phyloP scores from a whole-genome alignment of 2,113 vertebrate species.

The Forbesichthys agassizii region DNA sequence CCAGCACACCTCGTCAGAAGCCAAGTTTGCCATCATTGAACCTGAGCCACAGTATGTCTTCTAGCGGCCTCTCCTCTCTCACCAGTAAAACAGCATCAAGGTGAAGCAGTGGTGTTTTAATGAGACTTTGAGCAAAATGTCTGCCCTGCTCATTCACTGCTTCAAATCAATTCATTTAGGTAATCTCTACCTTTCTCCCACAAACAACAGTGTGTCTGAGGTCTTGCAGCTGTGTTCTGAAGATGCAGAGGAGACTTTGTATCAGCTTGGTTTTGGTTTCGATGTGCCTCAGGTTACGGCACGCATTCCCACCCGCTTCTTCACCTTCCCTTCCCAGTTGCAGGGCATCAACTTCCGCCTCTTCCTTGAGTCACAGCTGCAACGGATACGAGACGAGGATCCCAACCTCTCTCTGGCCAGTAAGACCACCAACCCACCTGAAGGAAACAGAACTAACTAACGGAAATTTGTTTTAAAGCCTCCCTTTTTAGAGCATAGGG shows the following conservation, averaged over 20 bases:
- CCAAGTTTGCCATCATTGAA: slow-evolving; percentile 51
- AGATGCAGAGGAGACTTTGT: slow-evolving; percentile 87
- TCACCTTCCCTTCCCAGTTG: slow-evolving; percentile 83
- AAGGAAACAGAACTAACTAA: too few relatives aligned
- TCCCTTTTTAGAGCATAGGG: too few relatives aligned
- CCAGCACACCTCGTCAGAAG: slow-evolving; percentile 60
- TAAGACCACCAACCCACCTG: slow-evolving; percentile 59
- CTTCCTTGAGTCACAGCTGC: slow-evolving; percentile 86
- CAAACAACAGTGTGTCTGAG: slow-evolving; percentile 73
- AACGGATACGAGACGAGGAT: slow-evolving; percentile 83
- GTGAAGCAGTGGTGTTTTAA: slow-evolving; percentile 57
- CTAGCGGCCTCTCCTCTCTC: slow-evolving; percentile 78
- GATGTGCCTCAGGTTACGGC: slow-evolving; percentile 77
- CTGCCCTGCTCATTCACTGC: too few relatives aligned
- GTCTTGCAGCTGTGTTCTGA: slow-evolving; percentile 80
- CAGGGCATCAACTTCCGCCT: slow-evolving; percentile 89
- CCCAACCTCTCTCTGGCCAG: slow-evolving; percentile 87
- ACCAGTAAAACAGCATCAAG: slow-evolving; percentile 82
- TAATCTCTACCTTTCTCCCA: not conserved
- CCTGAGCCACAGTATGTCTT: slow-evolving; percentile 82
- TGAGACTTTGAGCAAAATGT: not conserved
- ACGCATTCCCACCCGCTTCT: slow-evolving; percentile 88
- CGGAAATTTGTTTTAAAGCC: too few relatives aligned
- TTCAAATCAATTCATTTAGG: not conserved
- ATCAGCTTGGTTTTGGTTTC: slow-evolving; percentile 84